Evolutionary conservation across 2,888 invertebrate genomes (phyloP), one percentile per base, ranked within the genome.

Genomic region (Machimus rusticus): DNA sequence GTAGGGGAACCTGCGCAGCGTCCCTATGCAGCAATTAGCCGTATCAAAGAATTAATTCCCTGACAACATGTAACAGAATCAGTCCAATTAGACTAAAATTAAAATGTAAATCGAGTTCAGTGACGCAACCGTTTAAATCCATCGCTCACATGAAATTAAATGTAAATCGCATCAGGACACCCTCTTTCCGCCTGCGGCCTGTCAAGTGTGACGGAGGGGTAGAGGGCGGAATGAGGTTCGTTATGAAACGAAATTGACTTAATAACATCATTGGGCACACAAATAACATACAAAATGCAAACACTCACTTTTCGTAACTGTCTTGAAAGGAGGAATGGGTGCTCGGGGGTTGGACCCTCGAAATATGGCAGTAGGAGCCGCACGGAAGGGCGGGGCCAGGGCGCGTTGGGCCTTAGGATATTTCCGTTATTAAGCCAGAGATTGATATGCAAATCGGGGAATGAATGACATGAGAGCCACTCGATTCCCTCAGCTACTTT

Each of bases 401-500:
- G 23, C 9, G 28, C 12, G 66, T 23, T 12, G 66, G 66, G 28
- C 66, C 28, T 66, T 28, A 19, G 39, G 51, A 79, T 79, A 79
- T 79, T 79, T 79, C 55, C 34, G 51, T 79, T 79, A 79, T 79
- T 79, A 79, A 79, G 51, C 51, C 31, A 46, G 28, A 51, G 51
- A 79, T 79, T 79, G 79, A 79, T 79, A 79, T 79, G 79, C 79
- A 79, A 79, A 79, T 79, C 79, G 79, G 39, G 28, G 55, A 79
- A 79, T 79, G 79, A 79, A 79, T 79, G 79, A 79, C 79, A 79
- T n/a, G 79, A 79, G 79, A 79, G 51, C 79, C 79, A 79, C 79
- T 79, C 51, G 79, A 79, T 51, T 79, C 79, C 79, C 79, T 79
- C 31, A 79, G 51, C 79, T 79, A 51, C 79, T 79, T 46, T 79